Conservation (phyloP, 92 coral and sea anemone genomes). For the Umimayanthus chanpuru region DNA sequence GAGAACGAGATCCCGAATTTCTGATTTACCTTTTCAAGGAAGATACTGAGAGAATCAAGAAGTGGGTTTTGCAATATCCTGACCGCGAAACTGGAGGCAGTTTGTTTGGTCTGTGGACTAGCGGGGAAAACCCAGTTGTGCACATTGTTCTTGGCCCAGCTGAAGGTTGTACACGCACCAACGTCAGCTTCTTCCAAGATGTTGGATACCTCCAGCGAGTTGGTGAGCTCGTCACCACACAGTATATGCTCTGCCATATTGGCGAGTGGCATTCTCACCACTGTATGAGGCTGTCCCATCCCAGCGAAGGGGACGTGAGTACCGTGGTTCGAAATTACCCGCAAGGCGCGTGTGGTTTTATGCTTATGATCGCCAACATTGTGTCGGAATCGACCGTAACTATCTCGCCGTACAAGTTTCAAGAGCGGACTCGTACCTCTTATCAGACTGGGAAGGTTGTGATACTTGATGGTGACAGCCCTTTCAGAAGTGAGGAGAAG, state of each 20-base stretch:
- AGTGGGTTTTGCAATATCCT: constrained; percentile 42
- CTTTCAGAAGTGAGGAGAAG: constrained; percentile 13
- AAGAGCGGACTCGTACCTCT: not conserved
- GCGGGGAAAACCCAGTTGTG: constrained; percentile 61
- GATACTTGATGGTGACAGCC: constrained; percentile 16
- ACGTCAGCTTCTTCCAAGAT: constrained; percentile 80
- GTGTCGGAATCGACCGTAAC: constrained; percentile 25
- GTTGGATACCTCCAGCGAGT: constrained; percentile 69
- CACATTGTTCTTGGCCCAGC: constrained; percentile 92
- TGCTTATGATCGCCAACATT: constrained; percentile 83
- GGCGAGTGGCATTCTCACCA: constrained; percentile 99
- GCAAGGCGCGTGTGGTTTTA: constrained; percentile 68
- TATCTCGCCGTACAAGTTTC: constrained; percentile 58
- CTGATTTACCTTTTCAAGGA: constrained; percentile 63
- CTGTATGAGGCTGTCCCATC: constrained; percentile 62
- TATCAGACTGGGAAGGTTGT: constrained; percentile 43
- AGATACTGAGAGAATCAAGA: constrained; percentile 55
- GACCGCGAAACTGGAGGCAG: constrained; percentile 67
- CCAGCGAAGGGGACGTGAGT: constrained; percentile 76
- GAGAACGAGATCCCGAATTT: not conserved
- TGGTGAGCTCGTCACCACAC: constrained; percentile 64
- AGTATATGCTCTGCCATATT: constrained; percentile 82
- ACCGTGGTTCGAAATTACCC: constrained; percentile 79
- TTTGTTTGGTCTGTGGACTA: constrained; percentile 83
- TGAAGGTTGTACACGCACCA: constrained; percentile 61